Evolutionary conservation across 1,140 invertebrate species (phyloP).

Genomic region (Micrasema minimum): DNA sequence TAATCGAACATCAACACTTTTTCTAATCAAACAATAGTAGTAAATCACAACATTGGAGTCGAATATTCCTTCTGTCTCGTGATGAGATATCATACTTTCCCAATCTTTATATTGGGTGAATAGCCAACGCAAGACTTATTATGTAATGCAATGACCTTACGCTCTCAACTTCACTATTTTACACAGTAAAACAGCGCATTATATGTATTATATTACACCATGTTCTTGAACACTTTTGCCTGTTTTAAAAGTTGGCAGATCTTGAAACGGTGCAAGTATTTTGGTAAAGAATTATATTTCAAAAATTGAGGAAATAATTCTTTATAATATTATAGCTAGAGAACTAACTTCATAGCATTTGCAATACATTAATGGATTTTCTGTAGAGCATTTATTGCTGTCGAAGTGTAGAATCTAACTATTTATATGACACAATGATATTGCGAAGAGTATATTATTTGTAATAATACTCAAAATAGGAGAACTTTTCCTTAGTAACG

Average conservation of each 20-base stretch:
- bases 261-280: neutral
- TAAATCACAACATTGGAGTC: conserved; percentile 55
- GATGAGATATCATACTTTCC: conserved; percentile 27
- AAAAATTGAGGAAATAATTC: no score
- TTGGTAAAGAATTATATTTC: neutral
- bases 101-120: neutral
- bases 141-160: neutral
- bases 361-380: no score
- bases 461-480: no score
- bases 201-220: neutral
- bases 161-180: conserved; percentile 10
- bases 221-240: conserved; percentile 3
- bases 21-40: conserved; percentile 51
- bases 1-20: conserved; percentile 48
- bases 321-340: no score
- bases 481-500: no score
- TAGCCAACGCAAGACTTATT: neutral
- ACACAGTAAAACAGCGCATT: conserved; percentile 20
- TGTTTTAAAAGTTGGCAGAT: neutral
- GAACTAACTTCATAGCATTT: no score
- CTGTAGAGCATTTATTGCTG: no score
- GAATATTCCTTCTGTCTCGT: conserved; percentile 52
- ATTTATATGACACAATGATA: no score
- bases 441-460: no score
- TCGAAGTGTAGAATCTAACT: no score